Base-by-base conservation (phyloP, 2,113 vertebrate genomes). In the Scartelaos histophorus region DNA sequence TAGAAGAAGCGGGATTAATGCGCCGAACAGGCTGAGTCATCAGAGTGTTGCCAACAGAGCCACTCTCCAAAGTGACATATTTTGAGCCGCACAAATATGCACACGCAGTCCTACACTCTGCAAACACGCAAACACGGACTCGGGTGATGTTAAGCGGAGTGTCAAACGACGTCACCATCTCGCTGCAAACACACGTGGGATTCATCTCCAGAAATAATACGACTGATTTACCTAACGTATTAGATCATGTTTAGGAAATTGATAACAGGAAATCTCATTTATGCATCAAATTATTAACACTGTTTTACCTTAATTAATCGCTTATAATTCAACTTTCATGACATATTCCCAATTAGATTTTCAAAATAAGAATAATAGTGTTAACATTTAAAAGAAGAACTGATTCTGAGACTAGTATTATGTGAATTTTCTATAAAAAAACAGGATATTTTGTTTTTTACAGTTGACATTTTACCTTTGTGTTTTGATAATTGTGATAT, bases 11-110 rank as follows among this genome's bases (percentile, higher is more conserved):
- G n/a, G 78, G 76, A 87, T 86, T 80, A 70, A 77, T 83, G 70
- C 62, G 69, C 67, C 74, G 85, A 86, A 80, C 65, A 38, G 49
- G 62, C 76, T 85, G 78, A 82, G 68, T 89, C 79, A 85, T 87
- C 76, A 84, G 74, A 57, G 24, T 81, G 73, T 85, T 65, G 66
- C 70, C 66, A 29, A 78, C 71, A 58, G 66, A 79, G 77, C 38
- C 74, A 24, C 57, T 82, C 69, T 78, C 45, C 45, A 82, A 73
- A 80, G 80, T 82, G 74, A 82, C 86, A 83, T 80, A 76, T 85
- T 85, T 80, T 84, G 73, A 60, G 78, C 53, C 64, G 43, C 69
- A 73, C 77, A 71, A 86, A 83, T 75, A 81, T 66, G 60, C 66
- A 51, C 69, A 35, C 70, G 25, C 51, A 54, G 72, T 16, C 47